Evolutionary conservation across 2,113 vertebrate genomes (phyloP).

Genomic region (Thermophis baileyi): DNA sequence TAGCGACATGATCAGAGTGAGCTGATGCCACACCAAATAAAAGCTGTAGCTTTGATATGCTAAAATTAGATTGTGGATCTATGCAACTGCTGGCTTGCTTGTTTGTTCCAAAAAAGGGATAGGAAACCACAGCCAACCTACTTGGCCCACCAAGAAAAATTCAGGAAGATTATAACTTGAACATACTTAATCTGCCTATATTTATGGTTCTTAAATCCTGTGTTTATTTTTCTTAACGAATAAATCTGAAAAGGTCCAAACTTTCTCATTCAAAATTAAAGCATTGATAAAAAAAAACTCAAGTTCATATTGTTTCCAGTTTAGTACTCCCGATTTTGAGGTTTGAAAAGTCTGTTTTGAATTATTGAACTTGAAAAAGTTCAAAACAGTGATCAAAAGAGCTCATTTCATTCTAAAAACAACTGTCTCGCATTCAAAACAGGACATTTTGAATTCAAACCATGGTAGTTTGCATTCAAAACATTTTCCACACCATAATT

Average conservation of each 20-base stretch:
- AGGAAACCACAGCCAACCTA: background rate
- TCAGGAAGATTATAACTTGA: background rate
- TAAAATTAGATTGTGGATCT: constrained; percentile 1
- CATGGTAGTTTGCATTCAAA: background rate
- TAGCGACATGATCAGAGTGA: background rate
- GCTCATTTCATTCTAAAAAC: background rate
- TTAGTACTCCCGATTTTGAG: background rate
- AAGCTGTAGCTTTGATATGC: background rate
- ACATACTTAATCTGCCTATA: background rate
- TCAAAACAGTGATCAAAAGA: background rate
- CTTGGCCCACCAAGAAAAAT: background rate
- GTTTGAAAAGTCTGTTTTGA: background rate
- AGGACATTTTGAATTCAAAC: background rate
- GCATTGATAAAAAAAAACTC: background rate
- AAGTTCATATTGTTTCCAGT: background rate
- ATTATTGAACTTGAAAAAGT: background rate
- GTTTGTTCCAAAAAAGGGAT: background rate
- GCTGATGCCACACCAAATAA: background rate
- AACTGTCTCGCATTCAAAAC: background rate
- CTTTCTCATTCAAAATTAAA: background rate
- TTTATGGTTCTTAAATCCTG: background rate
- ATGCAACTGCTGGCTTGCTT: background rate
- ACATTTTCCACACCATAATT: background rate
- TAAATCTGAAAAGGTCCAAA: background rate
- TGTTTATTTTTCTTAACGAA: background rate